Percentiles rank a stretch among this genome's conserved stretches.
These are phyloP conservation scores for Avahi laniger DNA, from an alignment of 2,797 vertebrate species.

Conservation along the genomic window DNA sequence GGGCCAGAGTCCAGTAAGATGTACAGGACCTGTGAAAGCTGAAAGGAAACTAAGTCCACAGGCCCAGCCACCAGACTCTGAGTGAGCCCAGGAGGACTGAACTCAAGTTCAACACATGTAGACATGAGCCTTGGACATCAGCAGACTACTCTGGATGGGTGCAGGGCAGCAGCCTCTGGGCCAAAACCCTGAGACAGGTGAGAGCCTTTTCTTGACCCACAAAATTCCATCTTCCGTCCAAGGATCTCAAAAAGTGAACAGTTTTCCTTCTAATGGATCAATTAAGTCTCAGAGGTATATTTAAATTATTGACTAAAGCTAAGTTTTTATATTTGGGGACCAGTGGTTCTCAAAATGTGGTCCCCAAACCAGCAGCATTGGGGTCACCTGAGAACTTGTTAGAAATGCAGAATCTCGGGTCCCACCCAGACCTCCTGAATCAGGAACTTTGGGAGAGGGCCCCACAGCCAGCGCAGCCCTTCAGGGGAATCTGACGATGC, in stretches of 20 bases:
- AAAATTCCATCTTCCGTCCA: background rate
- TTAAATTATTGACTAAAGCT: background rate
- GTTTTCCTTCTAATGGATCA: background rate
- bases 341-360: background rate
- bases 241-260: background rate
- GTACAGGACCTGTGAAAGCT: background rate
- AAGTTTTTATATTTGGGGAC: background rate
- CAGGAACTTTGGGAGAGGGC: background rate
- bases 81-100: background rate
- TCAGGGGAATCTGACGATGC: background rate
- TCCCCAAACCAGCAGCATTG: background rate
- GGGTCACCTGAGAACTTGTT: background rate
- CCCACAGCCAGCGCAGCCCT: too few species aligned
- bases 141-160: background rate
- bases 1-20: background rate
- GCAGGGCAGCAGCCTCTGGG: background rate
- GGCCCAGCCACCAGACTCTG: fast-evolving
- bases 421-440: background rate
- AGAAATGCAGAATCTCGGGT: background rate
- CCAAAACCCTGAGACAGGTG: too few species aligned
- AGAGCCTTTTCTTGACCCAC: background rate
- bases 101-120: background rate
- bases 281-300: background rate
- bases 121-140: background rate
- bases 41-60: background rate